A percentile compares a stretch with the other conserved stretches of the same genome.
These are phyloP conservation scores for Trogon melanurus DNA, from an alignment of 2,113 vertebrate species.

Conservation along the genomic window DNA sequence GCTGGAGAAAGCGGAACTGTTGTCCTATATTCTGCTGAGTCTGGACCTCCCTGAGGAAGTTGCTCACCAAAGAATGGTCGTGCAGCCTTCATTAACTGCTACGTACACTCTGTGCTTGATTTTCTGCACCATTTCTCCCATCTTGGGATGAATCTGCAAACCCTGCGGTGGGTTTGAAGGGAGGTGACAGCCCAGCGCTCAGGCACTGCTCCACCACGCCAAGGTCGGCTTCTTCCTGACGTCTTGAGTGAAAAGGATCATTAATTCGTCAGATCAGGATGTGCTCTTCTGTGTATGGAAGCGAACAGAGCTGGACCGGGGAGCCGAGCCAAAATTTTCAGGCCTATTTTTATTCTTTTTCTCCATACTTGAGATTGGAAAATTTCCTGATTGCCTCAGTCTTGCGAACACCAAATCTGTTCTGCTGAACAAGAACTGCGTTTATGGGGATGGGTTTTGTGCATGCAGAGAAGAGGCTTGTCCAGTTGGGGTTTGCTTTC, in stretches of 20 bases:
- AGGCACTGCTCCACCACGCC: neutral
- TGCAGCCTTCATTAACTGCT: neutral
- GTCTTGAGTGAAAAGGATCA: slow-evolving; percentile 3
- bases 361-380: slow-evolving; percentile 27
- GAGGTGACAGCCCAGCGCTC: neutral
- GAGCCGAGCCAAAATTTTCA: slow-evolving; percentile 20
- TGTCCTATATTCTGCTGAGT: neutral
- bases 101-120: neutral
- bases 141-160: neutral
- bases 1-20: neutral
- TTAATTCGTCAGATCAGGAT: slow-evolving; percentile 43
- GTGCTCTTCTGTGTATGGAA: slow-evolving; percentile 39
- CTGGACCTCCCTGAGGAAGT: neutral
- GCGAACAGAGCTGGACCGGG: neutral
- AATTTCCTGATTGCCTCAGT: slow-evolving; percentile 16
- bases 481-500: neutral
- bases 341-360: slow-evolving; percentile 47
- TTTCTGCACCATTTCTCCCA: neutral
- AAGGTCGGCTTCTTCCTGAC: neutral
- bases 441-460: neutral
- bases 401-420: neutral
- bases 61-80: neutral
- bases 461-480: neutral
- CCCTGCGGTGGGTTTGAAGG: neutral
- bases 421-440: neutral